Evolutionary conservation across 2,888 invertebrate genomes (phyloP), one percentile per base, ranked within the genome.

Genomic region (Drosophila gaucha): DNA sequence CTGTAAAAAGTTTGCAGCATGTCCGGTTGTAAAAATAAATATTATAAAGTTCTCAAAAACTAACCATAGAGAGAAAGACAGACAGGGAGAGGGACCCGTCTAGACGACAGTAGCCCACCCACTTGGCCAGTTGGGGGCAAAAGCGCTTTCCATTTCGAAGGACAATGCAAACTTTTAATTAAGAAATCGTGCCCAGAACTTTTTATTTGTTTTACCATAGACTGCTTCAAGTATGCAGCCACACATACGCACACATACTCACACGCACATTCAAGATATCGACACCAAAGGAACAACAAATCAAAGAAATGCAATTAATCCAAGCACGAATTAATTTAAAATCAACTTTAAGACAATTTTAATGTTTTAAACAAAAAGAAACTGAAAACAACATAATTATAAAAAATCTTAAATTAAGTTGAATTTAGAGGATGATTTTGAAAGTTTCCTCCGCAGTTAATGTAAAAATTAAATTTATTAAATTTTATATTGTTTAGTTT

Each of bases 21-120:
- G 82, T 82, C 82, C 82, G 88, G 88, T 50, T 88, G 70, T 82
- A 83, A 82, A 80, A 80, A 87, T 78, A 87, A 88, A 82, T 88
- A 82, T 82, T 79, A 68, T 79, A 69, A 68, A 83, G 58, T 83
- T 82, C 76, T 65, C 41, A 18, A 20, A 20, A 51, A 22, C 49
- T 14, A 31, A 28, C 10, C 39, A 39, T 16, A 36, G 22, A 20
- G 12, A 10, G 8, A 43, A 26, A 14, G 31, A 56, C 56, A 55
- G 50, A 8, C n/a, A n/a, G 35, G 24, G 46, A 24, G 36, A 35
- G 24, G 3, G 35, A 47, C 24, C 38, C 31, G 82, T 87, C 83
- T 72, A 67, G 67, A 64, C 63, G 52, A 16, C 28, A 33, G 26
- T 41, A 47, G 47, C 78, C 86, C 79, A 74, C 59, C 67, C 67